Conservation (phyloP, 2,888 invertebrate species). For the Eurytoma californica region DNA sequence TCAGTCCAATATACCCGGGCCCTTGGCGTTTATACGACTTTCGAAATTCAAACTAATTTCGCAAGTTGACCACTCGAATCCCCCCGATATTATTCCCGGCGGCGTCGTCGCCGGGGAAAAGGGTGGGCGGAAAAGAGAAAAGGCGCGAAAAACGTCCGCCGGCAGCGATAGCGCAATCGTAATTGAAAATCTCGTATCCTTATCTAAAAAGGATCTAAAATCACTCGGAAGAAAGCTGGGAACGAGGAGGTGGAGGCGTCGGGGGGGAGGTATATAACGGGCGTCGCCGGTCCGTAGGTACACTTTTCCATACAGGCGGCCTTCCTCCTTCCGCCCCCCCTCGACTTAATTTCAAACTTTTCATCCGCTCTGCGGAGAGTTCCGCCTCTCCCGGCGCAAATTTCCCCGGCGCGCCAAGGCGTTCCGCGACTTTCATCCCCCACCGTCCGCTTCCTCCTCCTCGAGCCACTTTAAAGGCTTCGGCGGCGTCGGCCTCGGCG, state of each 20-base stretch:
- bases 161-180: constrained; percentile 52
- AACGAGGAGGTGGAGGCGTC: neutral
- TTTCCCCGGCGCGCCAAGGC: constrained; percentile 12
- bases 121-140: constrained; percentile 32
- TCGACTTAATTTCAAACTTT: constrained; percentile 56
- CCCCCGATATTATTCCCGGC: constrained; percentile 5
- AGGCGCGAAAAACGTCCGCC: constrained; percentile 45
- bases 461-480: constrained; percentile 48
- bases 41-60: constrained; percentile 11
- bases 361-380: constrained; percentile 39
- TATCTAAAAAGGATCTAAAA: constrained; percentile 55
- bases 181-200: constrained; percentile 56
- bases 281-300: constrained; percentile 36
- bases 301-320: constrained; percentile 46
- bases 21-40: constrained; percentile 6
- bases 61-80: constrained; percentile 10
- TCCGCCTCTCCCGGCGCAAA: constrained; percentile 31
- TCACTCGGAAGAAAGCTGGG: constrained; percentile 28
- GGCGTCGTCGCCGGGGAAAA: constrained; percentile 2
- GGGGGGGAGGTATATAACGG: constrained; percentile 8
- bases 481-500: neutral
- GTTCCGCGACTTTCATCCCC: neutral
- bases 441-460: neutral
- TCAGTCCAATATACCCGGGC: neutral
- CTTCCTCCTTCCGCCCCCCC: no score